Base-by-base conservation (phyloP, 2,113 vertebrate genomes). In the Lethenteron camtschaticum region DNA sequence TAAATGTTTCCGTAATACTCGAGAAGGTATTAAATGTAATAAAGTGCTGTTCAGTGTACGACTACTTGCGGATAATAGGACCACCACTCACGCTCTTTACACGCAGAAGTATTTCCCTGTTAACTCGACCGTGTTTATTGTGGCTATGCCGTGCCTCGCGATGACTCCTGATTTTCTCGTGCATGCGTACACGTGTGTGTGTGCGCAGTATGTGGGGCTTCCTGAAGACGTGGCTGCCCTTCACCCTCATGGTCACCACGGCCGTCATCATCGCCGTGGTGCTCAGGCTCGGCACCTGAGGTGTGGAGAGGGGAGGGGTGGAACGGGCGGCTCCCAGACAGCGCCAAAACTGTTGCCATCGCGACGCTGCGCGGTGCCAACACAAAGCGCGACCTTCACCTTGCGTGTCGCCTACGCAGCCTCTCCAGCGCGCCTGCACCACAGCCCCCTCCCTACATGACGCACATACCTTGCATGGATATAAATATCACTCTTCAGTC, bases 161-260 rank as follows among this genome's bases (percentile, higher is more conserved):
- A 8, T 10, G 13, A n/a, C 55, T 55, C 57, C 68, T 73, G 10
- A 71, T 2, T 56, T 18, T 55, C 55, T 68, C 0, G 14, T 9
- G 20, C 63, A 20, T 66, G 63, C 9, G n/a, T 66, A 16, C 20
- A 11, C 20, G 60, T 20, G 9, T 66, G 14, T 8, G 8, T 66
- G 8, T 66, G 69, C 78, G 58, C 81, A 97, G 94, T 71, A 72
- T 87, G 69, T 83, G 85, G 3, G 88, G 86, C 0, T 86, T 95
- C 71, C 82, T 96, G 80, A 96, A 95, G 81, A 97, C 91, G 71
- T 97, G 94, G 94, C 81, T 97, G 56, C 94, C 94, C 69, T 96
- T 90, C 73, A 14, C 87, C 56, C 86, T 97, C 73, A 77, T 96
- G 60, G 76, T 87, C 75, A 78, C 90, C 16, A 71, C 83, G 71